phyloP scores from a whole-genome alignment of 2,888 invertebrate genomes.

The Pachymerium ferrugineum region DNA sequence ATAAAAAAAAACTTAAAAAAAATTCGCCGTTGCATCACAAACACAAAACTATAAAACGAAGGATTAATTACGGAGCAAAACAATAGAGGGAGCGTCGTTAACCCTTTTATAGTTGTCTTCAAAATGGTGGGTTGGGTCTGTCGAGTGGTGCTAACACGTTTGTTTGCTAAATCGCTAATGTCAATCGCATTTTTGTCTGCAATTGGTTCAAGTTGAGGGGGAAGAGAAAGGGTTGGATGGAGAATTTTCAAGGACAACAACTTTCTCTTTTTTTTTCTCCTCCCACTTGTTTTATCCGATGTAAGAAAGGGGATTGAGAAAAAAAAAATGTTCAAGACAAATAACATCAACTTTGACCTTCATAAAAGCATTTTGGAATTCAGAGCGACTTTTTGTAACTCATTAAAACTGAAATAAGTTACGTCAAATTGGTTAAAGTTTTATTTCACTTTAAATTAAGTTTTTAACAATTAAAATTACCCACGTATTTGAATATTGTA shows the following conservation, averaged over 20 bases:
- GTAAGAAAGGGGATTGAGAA: neutral
- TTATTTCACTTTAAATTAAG: too few species aligned
- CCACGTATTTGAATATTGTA: too few species aligned
- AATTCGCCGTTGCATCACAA: neutral
- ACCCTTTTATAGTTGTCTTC: neutral
- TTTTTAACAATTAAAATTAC: too few species aligned
- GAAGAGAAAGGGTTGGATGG: neutral
- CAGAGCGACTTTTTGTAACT: neutral
- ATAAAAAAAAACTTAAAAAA: neutral
- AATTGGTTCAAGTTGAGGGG: neutral
- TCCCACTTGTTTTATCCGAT: neutral
- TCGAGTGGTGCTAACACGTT: neutral
- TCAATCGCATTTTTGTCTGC: neutral
- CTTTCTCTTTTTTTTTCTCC: neutral
- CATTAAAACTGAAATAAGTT: too few species aligned
- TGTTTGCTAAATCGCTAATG: neutral
- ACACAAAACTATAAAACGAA: neutral
- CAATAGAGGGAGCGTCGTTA: neutral
- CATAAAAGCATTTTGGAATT: too few species aligned
- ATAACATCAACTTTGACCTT: conserved; percentile 10
- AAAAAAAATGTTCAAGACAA: too few species aligned
- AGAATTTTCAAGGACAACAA: neutral
- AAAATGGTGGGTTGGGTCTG: neutral
- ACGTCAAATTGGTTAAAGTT: too few species aligned
- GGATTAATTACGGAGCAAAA: neutral